Evolutionary conservation across 1,140 invertebrate genomes (phyloP).

Genomic region (Hestina assimilis): DNA sequence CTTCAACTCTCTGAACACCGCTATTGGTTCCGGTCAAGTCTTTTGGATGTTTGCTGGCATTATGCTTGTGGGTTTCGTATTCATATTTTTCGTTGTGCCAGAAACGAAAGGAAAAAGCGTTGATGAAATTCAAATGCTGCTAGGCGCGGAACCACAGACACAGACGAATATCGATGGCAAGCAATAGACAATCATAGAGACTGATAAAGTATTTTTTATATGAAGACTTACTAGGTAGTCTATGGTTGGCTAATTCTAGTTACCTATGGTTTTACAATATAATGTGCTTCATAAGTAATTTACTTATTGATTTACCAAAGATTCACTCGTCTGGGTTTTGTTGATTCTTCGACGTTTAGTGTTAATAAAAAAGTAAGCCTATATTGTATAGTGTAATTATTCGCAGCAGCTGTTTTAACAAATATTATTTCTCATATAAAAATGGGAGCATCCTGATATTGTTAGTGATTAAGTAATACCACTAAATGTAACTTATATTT

Average conservation of each 20-base stretch:
- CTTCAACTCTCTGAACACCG: constrained; percentile 81
- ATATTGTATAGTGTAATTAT: background rate
- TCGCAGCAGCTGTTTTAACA: constrained; percentile 20
- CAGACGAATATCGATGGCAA: constrained; percentile 46
- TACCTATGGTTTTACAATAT: constrained; percentile 40
- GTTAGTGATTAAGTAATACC: constrained; percentile 8
- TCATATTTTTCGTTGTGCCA: constrained; percentile 88
- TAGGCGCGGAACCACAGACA: constrained; percentile 64
- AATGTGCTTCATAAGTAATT: constrained; percentile 35
- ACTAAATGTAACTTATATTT: constrained; percentile 1
- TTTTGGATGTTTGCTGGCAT: constrained; percentile 91
- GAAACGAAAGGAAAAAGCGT: constrained; percentile 95
- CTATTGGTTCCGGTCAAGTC: constrained; percentile 81
- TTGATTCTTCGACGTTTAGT: constrained; percentile 21
- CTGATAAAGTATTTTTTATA: constrained; percentile 63
- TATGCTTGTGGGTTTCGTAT: constrained; percentile 83
- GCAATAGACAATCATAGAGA: constrained; percentile 55
- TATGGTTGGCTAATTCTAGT: constrained; percentile 32
- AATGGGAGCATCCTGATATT: constrained; percentile 19
- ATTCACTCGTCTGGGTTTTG: constrained; percentile 33
- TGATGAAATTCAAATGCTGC: constrained; percentile 87
- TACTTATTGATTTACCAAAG: constrained; percentile 47
- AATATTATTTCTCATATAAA: background rate
- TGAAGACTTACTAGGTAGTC: constrained; percentile 40
- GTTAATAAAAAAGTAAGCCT: constrained; percentile 9